A percentile compares a stretch with the other conserved stretches of the same genome.
These are phyloP conservation scores for Caenorhabditis macrosperma DNA, from an alignment of 2,888 invertebrate species.

Conservation along the genomic window DNA sequence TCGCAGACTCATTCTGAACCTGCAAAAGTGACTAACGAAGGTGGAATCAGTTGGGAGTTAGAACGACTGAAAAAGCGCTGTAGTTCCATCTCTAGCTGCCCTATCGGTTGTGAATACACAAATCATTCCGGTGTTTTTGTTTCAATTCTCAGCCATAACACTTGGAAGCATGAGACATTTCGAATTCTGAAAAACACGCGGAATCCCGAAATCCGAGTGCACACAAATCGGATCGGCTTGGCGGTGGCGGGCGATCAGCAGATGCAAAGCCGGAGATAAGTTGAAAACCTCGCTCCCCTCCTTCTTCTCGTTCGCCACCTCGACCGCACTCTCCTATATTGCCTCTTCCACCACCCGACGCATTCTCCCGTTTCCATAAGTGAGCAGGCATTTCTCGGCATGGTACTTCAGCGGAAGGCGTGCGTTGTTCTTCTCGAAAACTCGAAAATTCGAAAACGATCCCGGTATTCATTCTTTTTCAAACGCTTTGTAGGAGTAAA, in stretches of 20 bases:
- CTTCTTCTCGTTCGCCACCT: background rate
- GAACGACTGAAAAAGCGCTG: no score
- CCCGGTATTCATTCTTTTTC: slow-evolving; percentile 31
- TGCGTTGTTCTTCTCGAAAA: slow-evolving; percentile 17
- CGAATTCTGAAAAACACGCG: slow-evolving; percentile 23
- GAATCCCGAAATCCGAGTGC: slow-evolving; percentile 27
- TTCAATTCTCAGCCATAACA: background rate
- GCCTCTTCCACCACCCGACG: slow-evolving; percentile 1
- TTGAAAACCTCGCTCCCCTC: slow-evolving; percentile 18
- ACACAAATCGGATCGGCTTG: slow-evolving; percentile 36
- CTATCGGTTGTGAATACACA: no score
- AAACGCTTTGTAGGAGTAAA: background rate
- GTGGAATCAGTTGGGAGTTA: no score
- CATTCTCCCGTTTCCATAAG: slow-evolving; percentile 3
- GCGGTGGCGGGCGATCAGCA: slow-evolving; percentile 28
- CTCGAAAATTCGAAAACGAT: background rate
- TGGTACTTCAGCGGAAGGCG: slow-evolving; percentile 50
- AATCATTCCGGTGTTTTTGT: no score
- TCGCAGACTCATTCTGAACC: no score
- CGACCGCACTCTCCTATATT: slow-evolving; percentile 43
- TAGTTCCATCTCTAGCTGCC: no score
- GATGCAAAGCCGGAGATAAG: slow-evolving; percentile 26
- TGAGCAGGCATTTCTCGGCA: slow-evolving; percentile 43
- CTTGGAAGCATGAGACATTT: slow-evolving; percentile 10
- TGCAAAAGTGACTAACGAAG: no score